These are phyloP conservation scores for Grammomys dolichurus DNA, from an alignment of 2,113 vertebrate species.

Conservation along the genomic window DNA sequence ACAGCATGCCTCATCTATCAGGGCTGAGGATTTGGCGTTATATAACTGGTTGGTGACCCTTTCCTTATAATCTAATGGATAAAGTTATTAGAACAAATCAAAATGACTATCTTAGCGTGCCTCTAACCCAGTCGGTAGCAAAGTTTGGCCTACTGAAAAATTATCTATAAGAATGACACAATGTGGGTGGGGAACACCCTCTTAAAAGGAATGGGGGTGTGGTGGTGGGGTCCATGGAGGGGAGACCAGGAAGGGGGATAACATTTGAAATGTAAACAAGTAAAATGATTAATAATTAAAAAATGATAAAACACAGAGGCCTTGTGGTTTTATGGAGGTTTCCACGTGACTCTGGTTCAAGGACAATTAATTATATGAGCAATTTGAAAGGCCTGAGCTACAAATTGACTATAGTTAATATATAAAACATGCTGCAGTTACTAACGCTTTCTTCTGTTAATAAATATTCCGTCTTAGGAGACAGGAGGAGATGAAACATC, in stretches of 20 bases:
- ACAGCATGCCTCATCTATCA: neutral
- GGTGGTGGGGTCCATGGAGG: too few relatives aligned
- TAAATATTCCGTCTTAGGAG: neutral
- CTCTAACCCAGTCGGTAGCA: neutral
- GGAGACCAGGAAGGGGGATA: too few relatives aligned
- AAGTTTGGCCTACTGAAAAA: neutral
- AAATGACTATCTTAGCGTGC: neutral
- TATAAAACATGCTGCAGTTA: neutral
- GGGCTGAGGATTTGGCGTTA: neutral
- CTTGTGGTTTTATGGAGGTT: neutral
- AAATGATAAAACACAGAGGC: neutral
- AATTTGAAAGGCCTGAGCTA: constrained; percentile 12
- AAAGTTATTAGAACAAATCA: constrained; percentile 17
- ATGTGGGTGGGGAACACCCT: neutral
- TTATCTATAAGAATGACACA: neutral
- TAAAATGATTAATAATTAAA: neutral
- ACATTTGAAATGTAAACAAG: too few relatives aligned
- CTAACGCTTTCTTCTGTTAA: constrained; percentile 1
- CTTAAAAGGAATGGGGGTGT: too few relatives aligned
- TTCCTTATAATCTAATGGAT: constrained; percentile 26
- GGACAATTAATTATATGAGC: neutral
- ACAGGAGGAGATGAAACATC: neutral
- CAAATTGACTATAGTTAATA: neutral
- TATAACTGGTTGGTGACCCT: too few relatives aligned
- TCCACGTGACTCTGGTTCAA: neutral